Evolutionary conservation across 2,797 vertebrate genomes (phyloP), one percentile per base, ranked within the genome.

Genomic region (Phyllotis vaccarum): DNA sequence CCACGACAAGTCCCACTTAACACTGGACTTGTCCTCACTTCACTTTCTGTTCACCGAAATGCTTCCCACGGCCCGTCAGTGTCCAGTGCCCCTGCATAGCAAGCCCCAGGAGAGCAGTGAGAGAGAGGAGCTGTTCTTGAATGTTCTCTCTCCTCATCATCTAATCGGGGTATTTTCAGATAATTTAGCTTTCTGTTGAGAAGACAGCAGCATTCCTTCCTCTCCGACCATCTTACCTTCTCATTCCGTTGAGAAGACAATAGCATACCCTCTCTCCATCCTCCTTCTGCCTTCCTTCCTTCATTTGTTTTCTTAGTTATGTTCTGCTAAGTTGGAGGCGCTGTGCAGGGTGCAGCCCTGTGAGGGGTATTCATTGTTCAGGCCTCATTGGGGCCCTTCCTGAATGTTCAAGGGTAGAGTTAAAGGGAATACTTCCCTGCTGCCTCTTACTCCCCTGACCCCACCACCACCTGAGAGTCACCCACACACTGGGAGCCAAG

Each of bases 101-200:
- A 68, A 43, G 85, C 31, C 52, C 52, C 9, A n/a, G 40, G 56
- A 2, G 1, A 83, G 40, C 49, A 49, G 76, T 79, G 22, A 80
- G 58, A 80, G 12, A 46, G 78, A 68, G 81, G 0, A 79, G 58
- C 16, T 52, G 34, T 31, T 27, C 79, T 2, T 64, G 8, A 22
- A 9, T 68, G 80, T 78, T 91, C 22, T 10, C 3, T 11, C 64
- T 34, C 34, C 27, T 62, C 49, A 66, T 27, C 54, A 80, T 74
- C 2, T 56, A 58, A 85, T 64, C 21, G 86, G 43, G 52, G 76
- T 43, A 7, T 78, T 89, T 80, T 54, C 27, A 46, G 62, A 49
- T 90, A 60, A 76, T n/a, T 95, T 66, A 68, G 43, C 78, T 40
- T 60, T 94, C 9, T 83, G 66, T 80, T 94, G 86, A 64, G 21